Conservation (phyloP, 2,113 vertebrate genomes). For the Eidolon helvum region DNA sequence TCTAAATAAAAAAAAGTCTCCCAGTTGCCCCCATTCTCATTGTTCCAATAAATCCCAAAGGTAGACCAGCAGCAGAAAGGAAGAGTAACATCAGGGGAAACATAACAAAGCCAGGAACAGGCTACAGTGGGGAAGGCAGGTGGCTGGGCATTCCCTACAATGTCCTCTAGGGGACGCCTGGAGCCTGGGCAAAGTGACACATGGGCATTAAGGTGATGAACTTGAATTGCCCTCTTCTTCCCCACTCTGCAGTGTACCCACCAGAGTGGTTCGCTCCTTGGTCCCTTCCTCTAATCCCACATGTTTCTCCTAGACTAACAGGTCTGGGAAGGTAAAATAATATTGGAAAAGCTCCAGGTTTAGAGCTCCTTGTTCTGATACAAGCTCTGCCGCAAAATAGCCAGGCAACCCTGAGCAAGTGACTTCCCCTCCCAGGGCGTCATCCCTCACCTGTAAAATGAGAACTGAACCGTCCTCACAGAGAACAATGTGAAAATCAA, state of each 20-base stretch:
- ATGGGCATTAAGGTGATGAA: fast-evolving
- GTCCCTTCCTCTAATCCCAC: neutral
- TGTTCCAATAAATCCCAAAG: neutral
- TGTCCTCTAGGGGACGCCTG: conserved; percentile 29
- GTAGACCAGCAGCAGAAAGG: neutral
- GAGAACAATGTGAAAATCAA: neutral
- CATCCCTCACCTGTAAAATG: neutral
- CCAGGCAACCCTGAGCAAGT: neutral
- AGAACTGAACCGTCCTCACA: neutral
- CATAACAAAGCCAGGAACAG: neutral
- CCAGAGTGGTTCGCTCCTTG: fast-evolving
- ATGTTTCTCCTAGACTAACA: neutral
- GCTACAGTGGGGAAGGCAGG: fast-evolving
- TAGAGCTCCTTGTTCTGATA: neutral
- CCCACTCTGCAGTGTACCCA: fast-evolving
- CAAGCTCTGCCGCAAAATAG: neutral
- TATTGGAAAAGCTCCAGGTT: neutral
- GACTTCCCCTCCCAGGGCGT: neutral
- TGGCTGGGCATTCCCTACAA: fast-evolving
- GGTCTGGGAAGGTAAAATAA: neutral
- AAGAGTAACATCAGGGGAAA: neutral
- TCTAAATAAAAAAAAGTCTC: neutral
- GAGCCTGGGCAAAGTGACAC: neutral
- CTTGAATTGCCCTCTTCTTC: fast-evolving
- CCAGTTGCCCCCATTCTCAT: neutral